Base-by-base conservation (phyloP, 1,140 invertebrate genomes). In the Pachyrhynchus sulphureomaculatus region DNA sequence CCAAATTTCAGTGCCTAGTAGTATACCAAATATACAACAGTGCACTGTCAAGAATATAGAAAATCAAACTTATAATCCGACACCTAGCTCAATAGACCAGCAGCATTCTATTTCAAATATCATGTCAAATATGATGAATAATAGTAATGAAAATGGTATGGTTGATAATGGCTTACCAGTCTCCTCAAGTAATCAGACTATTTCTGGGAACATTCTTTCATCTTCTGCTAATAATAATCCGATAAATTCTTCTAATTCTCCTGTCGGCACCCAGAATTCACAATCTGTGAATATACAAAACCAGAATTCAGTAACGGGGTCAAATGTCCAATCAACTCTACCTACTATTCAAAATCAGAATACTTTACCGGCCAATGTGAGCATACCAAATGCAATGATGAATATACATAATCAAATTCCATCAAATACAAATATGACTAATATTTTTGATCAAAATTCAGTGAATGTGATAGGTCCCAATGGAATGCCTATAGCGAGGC, bases 391-490 rank as follows among this genome's bases (percentile, higher is more conserved):
- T 59, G 37, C 48, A 10, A 54, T 48, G 24, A 44, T 12, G 15
- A 61, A 53, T 33, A 36, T 57, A 9, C 63, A 68, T 37, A 12
- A n/a, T 49, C 63, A 66, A 39, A 39, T 55, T 29, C 26, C 26
- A 29, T 29, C 26, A 42, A 55, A 47, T 51, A 47, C 70, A 69
- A 66, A 57, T 66, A 32, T 51, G 48, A 15, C 70, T 57, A 60
- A 53, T 68, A 23, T 66, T 45, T 70, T 67, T 51, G 70, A 72
- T 32, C 68, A 68, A 24, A 68, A 41, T 34, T 24, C 47, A 42
- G 45, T 67, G 18, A 34, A 21, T 33, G 60, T 71, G 44, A 69
- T 75, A 59, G 61, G 58, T 20, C 55, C 64, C 9, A 62, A 64
- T 48, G 67, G 62, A 9, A 65, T 71, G 42, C 67, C 67, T 10